Evolutionary conservation across 2,888 invertebrate genomes (phyloP), one percentile per base, ranked within the genome.

Genomic region (Gerosis bhagava): DNA sequence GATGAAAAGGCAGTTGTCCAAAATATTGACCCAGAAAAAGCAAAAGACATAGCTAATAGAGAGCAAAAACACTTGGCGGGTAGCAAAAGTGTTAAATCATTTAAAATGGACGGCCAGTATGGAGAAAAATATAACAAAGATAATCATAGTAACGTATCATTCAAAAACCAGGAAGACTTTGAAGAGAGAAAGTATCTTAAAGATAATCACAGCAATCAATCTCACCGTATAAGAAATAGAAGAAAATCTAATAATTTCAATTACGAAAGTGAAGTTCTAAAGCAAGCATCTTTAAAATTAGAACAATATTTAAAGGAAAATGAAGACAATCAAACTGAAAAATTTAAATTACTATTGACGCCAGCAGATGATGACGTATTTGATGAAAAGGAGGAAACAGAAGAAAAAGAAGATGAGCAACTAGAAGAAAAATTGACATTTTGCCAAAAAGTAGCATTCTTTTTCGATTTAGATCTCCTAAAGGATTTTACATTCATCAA

Each of bases 381-480:
- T 59, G 66, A 51, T n/a, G 31, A 50, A 36, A 47, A 51, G 15
- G 45, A 43, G 2, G 57, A 67, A 22, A 51, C 63, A 6, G 62
- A 70, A n/a, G 66, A 70, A 2, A 65, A 70, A 2, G 67, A 61
- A n/a, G 69, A 76, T 36, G 63, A 74, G n/a, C n/a, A n/a, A n/a
- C n/a, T n/a, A 50, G 73, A 77, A 44, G 65, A 75, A 53, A 61
- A 69, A 50, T 63, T 79, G 59, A 89, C 79, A 1, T 87, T 82
- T 56, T 87, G 90, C 34, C 76, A 91, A 63, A 92, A 92, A 65
- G 63, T 94, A 4, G 75, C 90, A 0, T 76, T 91, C 24, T 94
- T 94, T 65, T 94, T 94, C 62, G 94, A 94, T 67, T 83, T 94
- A 49, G 93, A 93, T 67, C 82, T 94, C 37, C 70, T 94, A 43